Conservation (phyloP, 2,797 vertebrate genomes). For the Gastrophryne carolinensis region DNA sequence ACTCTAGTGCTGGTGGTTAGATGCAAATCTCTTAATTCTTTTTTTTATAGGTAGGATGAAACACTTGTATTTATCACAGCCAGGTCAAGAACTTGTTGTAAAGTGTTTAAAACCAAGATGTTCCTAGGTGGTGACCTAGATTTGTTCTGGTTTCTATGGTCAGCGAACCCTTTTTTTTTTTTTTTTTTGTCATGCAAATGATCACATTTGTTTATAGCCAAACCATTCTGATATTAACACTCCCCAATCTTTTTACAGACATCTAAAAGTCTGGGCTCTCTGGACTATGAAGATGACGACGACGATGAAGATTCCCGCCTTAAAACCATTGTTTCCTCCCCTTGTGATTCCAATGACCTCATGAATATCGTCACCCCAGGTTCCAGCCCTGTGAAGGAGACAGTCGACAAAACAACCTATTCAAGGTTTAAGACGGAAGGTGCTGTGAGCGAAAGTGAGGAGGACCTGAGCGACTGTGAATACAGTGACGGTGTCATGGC, state of each 20-base stretch:
- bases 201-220: too few species aligned
- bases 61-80: too few species aligned
- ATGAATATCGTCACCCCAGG: conserved; percentile 60
- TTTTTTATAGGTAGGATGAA: too few species aligned
- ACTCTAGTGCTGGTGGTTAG: too few species aligned
- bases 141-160: too few species aligned
- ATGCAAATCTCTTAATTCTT: too few species aligned
- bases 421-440: conserved; percentile 57
- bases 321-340: conserved; percentile 71
- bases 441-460: conserved; percentile 59
- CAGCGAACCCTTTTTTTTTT: too few species aligned
- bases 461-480: conserved; percentile 68
- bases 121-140: too few species aligned
- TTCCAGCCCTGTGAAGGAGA: conserved; percentile 63
- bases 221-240: too few species aligned
- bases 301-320: conserved; percentile 65
- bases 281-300: conserved; percentile 70
- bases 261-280: conserved; percentile 76
- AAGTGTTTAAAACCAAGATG: too few species aligned
- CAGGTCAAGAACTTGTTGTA: too few species aligned
- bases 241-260: conserved; percentile 59
- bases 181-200: too few species aligned
- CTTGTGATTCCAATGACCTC: conserved; percentile 66
- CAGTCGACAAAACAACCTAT: conserved; percentile 54
- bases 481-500: conserved; percentile 64